Percentiles rank a stretch among this genome's conserved stretches.
phyloP scores from a whole-genome alignment of 2,888 invertebrate species.

The Andrena bucephala region DNA sequence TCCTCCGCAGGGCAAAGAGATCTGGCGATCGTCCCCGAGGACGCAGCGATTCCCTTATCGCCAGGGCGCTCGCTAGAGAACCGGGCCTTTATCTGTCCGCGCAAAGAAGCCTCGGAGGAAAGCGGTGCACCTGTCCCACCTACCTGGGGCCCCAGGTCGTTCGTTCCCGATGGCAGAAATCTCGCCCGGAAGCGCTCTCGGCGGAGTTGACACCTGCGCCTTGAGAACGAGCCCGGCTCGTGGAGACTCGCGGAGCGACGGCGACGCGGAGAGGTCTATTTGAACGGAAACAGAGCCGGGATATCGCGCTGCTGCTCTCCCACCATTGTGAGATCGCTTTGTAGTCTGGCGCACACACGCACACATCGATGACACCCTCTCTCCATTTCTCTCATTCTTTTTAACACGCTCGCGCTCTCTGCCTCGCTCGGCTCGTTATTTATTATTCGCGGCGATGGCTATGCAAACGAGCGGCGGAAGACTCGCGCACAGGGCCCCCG shows the following conservation, averaged over 20 bases:
- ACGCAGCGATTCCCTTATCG: conserved; percentile 26
- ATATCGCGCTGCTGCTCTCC: conserved; percentile 79
- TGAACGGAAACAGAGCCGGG: conserved; percentile 81
- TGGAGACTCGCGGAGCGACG: conserved; percentile 31
- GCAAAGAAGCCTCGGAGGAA: neutral
- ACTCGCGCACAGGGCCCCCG: conserved; percentile 27
- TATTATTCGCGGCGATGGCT: conserved; percentile 67
- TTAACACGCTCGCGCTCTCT: conserved; percentile 18
- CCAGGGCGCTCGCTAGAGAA: neutral
- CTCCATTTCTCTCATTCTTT: conserved; percentile 7
- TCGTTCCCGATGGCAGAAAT: conserved; percentile 67
- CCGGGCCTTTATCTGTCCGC: conserved; percentile 22
- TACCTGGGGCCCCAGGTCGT: conserved; percentile 6
- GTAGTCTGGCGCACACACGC: conserved; percentile 73
- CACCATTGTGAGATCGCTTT: conserved; percentile 81
- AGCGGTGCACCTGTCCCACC: conserved; percentile 30
- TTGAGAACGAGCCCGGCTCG: conserved; percentile 73
- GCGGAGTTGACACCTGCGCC: conserved; percentile 76
- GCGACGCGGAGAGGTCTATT: conserved; percentile 70
- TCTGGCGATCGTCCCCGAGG: neutral
- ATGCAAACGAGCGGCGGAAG: conserved; percentile 67
- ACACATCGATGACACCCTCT: conserved; percentile 33
- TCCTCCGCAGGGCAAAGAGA: neutral
- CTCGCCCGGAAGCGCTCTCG: conserved; percentile 76
- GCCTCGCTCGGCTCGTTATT: conserved; percentile 59